Evolutionary conservation across 2,797 vertebrate species (phyloP), one percentile per base, ranked within the genome.

Genomic region (Scyliorhinus canicula): DNA sequence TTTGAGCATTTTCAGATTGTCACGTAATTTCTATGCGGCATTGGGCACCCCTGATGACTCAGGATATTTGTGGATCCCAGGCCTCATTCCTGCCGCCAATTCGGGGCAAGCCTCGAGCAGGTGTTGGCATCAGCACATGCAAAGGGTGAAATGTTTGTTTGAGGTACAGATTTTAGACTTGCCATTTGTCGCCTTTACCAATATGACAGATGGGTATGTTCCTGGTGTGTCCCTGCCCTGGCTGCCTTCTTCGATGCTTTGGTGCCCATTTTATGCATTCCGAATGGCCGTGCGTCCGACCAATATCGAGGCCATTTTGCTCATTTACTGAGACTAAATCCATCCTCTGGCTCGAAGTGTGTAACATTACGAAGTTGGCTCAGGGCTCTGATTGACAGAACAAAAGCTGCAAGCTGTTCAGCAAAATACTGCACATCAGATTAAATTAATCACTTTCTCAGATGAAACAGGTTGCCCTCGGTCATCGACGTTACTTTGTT

Each of bases 351-450:
- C 31, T 88, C 31, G 6, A 57, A 88, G 52, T 55, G 1, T 88
- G 52, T 35, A 88, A 88, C 31, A 57, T 88, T 31, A 88, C n/a
- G 35, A 57, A 88, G 52, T 35, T 57, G 16, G 52, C 31, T 35
- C 31, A 88, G 52, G 52, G 52, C 85, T 57, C 55, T 88, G 85
- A 88, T 57, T 57, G 55, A 57, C 55, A 60, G 31, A 19, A 57
- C 52, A 88, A 88, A 57, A 26, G 52, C 52, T 35, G 35, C 85
- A 88, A 31, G 31, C 55, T 35, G 14, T 88, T 88, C 19, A 88
- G 55, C 85, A 57, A 88, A 88, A 86, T 88, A n/a, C 85, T 19
- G 85, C 85, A 60, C 12, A 88, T 88, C 85, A 88, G 85, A 88
- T 88, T 31, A 88, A 88, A 88, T 88, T 88, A 88, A 88, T 88